Base-by-base conservation (phyloP, 2,888 invertebrate species). In the Pristionchus mayeri region DNA sequence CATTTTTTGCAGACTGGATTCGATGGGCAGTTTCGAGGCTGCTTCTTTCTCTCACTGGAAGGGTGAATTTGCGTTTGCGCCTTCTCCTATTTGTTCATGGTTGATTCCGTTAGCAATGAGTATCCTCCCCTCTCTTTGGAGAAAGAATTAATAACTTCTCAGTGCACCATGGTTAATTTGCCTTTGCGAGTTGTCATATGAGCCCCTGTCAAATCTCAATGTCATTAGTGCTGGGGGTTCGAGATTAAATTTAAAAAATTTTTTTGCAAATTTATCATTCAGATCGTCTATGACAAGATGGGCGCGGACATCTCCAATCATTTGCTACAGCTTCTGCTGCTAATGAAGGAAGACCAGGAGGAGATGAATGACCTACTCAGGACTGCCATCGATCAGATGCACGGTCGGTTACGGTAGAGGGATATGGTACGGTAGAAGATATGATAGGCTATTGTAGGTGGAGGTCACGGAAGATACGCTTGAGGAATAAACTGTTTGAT, bases 201-300 rank as follows among this genome's bases (percentile, higher is more conserved):
- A n/a, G n/a, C n/a, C n/a, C n/a, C n/a, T n/a, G n/a, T n/a, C n/a
- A n/a, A n/a, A n/a, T n/a, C n/a, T n/a, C n/a, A n/a, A n/a, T n/a
- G n/a, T n/a, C n/a, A n/a, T n/a, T n/a, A n/a, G n/a, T n/a, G n/a
- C n/a, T n/a, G n/a, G n/a, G n/a, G n/a, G n/a, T n/a, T n/a, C n/a
- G n/a, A n/a, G n/a, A n/a, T n/a, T n/a, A n/a, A n/a, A n/a, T n/a
- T n/a, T n/a, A n/a, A n/a, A n/a, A n/a, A n/a, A n/a, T n/a, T n/a
- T n/a, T n/a, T n/a, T n/a, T n/a, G n/a, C 34, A 27, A 18, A 21
- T 2, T 0, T 30, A 34, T 2, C n/a, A 3, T 75, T 44, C 27
- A 76, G 76, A 76, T 76, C 13, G 48, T 76, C n/a, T 76, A 34
- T 24, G 76, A 76, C 24, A 76, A 76, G 24, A 76, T 76, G 44